A percentile compares a stretch with the other conserved stretches of the same genome.
Evolutionary conservation across 2,888 invertebrate genomes (phyloP).

Genomic region (Drosophila percnosoma): DNA sequence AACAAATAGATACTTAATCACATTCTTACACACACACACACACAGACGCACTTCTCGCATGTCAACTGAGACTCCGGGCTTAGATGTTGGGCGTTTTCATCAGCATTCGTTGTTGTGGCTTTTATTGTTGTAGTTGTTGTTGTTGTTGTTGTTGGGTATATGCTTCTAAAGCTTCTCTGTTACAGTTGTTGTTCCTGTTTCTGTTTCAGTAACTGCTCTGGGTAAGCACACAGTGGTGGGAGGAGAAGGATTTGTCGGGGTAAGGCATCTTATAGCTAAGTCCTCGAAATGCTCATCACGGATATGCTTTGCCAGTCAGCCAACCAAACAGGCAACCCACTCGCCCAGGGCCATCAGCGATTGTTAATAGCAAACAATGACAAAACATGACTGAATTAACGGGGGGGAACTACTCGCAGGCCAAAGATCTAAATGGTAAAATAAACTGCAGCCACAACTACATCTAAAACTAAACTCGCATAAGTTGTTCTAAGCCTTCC

Average conservation of each 20-base stretch:
- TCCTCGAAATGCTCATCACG: conserved; percentile 63
- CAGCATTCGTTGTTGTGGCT: conserved; percentile 37
- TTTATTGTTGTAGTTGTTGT: conserved; percentile 32
- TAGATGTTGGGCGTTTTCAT: conserved; percentile 43
- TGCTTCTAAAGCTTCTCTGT: conserved; percentile 47
- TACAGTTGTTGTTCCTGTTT: conserved; percentile 29
- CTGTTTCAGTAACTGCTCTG: conserved; percentile 5
- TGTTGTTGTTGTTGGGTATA: conserved; percentile 41
- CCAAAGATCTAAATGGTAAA: conserved; percentile 15
- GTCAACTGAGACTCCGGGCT: conserved; percentile 52
- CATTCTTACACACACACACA: conserved; percentile 23
- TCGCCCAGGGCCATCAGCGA: conserved; percentile 20
- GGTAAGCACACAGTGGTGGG: not conserved
- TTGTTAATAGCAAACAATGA: conserved; percentile 61
- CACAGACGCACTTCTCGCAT: conserved; percentile 30
- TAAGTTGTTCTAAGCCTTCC: conserved; percentile 1
- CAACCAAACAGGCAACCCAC: not conserved
- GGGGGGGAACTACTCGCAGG: conserved; percentile 50
- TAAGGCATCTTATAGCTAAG: conserved; percentile 62
- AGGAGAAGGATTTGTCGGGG: not conserved
- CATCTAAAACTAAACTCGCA: conserved; percentile 8
- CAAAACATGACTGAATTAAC: conserved; percentile 65
- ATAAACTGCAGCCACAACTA: conserved; percentile 4
- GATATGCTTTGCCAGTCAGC: conserved; percentile 39
- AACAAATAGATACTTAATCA: conserved; percentile 61